phyloP scores from a whole-genome alignment of 2,888 invertebrate species.

The Autographa pulchrina region DNA sequence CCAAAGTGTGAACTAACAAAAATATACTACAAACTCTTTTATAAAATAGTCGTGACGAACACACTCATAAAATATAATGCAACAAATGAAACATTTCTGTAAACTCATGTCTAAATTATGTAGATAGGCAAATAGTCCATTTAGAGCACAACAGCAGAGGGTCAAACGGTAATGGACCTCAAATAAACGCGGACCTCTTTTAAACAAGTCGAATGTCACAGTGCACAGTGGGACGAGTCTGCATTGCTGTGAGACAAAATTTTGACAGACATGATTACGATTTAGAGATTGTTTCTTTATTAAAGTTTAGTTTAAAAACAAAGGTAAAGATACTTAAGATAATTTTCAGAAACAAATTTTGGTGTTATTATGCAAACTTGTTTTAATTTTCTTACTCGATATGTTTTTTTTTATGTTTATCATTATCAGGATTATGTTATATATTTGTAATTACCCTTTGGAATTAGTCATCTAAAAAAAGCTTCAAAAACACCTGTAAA shows the following conservation, averaged over 20 bases:
- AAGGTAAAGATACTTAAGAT: no score
- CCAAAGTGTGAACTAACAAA: background rate
- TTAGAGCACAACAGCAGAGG: slow-evolving; percentile 41
- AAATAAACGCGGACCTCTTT: slow-evolving; percentile 48
- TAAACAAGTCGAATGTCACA: slow-evolving; percentile 10
- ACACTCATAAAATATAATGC: slow-evolving; percentile 12
- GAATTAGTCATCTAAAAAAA: background rate
- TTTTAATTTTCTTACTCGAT: no score
- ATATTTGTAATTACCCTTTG: no score
- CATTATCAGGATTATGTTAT: no score
- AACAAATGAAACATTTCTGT: slow-evolving; percentile 28
- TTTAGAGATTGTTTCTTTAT: no score
- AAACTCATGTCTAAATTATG: slow-evolving; percentile 56
- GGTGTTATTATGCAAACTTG: no score
- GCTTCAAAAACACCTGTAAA: background rate
- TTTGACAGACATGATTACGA: background rate
- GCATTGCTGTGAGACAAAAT: background rate
- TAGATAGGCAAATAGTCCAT: slow-evolving; percentile 50
- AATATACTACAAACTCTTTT: background rate
- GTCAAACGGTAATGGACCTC: slow-evolving; percentile 51
- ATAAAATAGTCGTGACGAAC: slow-evolving; percentile 26
- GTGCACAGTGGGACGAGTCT: background rate
- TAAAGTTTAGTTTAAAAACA: no score
- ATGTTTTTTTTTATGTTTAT: no score
- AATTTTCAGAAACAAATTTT: no score